Evolutionary conservation across 2,797 vertebrate species (phyloP).

Genomic region (Oceanodroma leucorhoa): DNA sequence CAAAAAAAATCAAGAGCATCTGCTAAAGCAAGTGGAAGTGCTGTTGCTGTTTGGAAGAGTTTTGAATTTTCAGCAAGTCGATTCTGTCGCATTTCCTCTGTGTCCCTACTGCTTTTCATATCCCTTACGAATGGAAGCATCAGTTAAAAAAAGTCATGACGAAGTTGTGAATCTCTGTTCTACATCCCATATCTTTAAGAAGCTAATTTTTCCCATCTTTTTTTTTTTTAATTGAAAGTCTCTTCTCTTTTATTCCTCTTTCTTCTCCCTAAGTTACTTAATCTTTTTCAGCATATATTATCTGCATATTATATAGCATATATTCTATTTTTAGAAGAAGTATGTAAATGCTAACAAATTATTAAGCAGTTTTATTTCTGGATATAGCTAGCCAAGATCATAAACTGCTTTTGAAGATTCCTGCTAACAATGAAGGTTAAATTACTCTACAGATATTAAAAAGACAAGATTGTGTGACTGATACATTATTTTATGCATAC

Average conservation of each 20-base stretch:
- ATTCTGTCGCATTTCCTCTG: not conserved
- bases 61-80: not conserved
- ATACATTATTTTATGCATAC: constrained; percentile 39
- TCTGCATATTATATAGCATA: not conserved
- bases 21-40: not conserved
- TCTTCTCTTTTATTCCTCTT: not conserved
- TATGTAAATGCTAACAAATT: not conserved
- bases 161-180: not conserved
- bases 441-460: not conserved
- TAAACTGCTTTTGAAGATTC: constrained; percentile 25
- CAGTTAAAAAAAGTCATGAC: not conserved
- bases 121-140: not conserved
- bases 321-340: not conserved
- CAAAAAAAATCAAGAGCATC: not conserved
- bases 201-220: not conserved
- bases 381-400: not conserved
- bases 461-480: not conserved
- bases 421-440: constrained; percentile 30
- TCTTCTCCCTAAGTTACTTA: not conserved
- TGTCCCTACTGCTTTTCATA: not conserved
- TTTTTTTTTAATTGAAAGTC: not conserved
- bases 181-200: not conserved
- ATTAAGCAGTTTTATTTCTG: constrained; percentile 5
- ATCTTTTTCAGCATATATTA: not conserved
- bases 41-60: not conserved